Evolutionary conservation across 2,888 invertebrate genomes (phyloP).

Genomic region (Rotaria sp.): DNA sequence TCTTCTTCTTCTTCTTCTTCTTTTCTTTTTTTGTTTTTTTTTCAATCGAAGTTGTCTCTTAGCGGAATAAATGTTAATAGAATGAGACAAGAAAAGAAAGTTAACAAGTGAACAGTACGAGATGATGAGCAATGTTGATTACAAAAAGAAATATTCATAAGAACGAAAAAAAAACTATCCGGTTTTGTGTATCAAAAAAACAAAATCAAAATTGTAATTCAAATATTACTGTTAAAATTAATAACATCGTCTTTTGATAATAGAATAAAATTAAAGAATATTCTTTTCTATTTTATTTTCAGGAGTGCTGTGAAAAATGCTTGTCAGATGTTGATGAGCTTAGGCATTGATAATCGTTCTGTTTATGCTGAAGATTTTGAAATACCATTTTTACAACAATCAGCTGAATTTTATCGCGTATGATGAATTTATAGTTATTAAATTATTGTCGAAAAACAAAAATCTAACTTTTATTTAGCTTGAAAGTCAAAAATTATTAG

Average conservation of each 20-base stretch:
- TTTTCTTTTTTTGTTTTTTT: too few species aligned
- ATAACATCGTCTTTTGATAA: too few species aligned
- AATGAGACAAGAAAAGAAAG: neutral
- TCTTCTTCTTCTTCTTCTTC: neutral
- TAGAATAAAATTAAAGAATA: neutral
- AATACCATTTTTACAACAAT: constrained; percentile 71
- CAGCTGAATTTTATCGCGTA: constrained; percentile 92
- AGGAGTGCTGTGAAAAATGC: constrained; percentile 63
- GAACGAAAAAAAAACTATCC: neutral
- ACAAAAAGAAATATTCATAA: neutral
- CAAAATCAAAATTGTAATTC: too few species aligned
- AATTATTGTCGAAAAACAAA: constrained; percentile 43
- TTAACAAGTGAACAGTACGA: neutral
- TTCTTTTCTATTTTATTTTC: neutral
- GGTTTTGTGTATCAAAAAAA: neutral
- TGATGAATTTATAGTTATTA: constrained; percentile 31
- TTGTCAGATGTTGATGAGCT: constrained; percentile 95
- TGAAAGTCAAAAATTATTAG: constrained; percentile 94
- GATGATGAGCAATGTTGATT: neutral
- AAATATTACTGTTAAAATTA: too few species aligned
- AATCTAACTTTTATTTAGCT: neutral
- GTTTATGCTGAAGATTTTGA: constrained; percentile 51
- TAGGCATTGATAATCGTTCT: constrained; percentile 75
- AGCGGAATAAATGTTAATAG: neutral
- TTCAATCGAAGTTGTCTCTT: neutral